Evolutionary conservation across 2,113 vertebrate genomes (phyloP).

Genomic region (Diadophis punctatus): DNA sequence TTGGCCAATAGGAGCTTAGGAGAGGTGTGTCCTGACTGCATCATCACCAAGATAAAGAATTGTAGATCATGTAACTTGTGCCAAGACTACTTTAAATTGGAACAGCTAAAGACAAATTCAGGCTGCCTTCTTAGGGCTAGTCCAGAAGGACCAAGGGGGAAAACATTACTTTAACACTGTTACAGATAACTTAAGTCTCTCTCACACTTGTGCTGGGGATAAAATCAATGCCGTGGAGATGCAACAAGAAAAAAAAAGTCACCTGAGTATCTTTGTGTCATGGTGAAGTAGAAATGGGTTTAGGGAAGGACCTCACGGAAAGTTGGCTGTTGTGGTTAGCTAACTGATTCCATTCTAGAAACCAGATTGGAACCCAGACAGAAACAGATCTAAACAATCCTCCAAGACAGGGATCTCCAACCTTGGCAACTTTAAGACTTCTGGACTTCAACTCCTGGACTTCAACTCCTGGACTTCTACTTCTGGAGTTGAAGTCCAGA

Average conservation of each 20-base stretch:
- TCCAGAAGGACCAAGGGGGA: background rate
- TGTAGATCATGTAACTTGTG: background rate
- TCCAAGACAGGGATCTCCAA: background rate
- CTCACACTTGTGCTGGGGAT: background rate
- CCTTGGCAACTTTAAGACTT: no score
- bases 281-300: background rate
- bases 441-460: no score
- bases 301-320: background rate
- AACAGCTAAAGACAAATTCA: background rate
- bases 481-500: no score
- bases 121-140: background rate
- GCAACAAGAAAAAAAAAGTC: background rate
- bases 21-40: background rate
- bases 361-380: background rate
- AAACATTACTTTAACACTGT: background rate
- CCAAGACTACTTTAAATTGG: background rate
- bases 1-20: background rate
- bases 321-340: background rate
- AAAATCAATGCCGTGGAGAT: background rate
- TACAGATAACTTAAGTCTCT: background rate
- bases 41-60: background rate
- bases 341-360: background rate
- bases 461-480: no score
- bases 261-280: background rate
- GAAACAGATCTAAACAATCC: background rate